Percentiles rank a stretch among this genome's conserved stretches.
phyloP scores from a whole-genome alignment of 2,797 vertebrate species.

The Pseudochromis fuscus region DNA sequence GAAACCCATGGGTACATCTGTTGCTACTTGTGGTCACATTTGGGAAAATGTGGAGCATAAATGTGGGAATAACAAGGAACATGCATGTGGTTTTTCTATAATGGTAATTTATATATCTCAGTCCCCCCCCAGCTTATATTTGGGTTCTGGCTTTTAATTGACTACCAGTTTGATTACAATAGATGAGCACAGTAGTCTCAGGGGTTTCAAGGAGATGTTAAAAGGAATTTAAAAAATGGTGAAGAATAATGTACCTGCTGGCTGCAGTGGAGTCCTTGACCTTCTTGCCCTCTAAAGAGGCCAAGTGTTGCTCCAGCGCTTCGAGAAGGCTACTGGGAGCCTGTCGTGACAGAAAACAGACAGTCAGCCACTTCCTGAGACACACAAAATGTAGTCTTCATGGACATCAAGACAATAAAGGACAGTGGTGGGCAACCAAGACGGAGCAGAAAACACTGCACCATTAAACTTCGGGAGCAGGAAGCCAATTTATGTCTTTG shows the following conservation, averaged over 20 bases:
- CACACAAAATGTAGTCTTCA: constrained; percentile 1
- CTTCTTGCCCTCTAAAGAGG: constrained; percentile 99
- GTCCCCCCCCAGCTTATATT: no score
- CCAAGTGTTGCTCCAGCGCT: constrained; percentile 99
- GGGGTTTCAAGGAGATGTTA: no score
- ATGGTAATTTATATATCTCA: no score
- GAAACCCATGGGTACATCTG: no score
- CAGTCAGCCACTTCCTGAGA: constrained; percentile 55
- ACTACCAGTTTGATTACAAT: no score
- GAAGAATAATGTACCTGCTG: constrained; percentile 89
- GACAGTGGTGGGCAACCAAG: constrained; percentile 77
- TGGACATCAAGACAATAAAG: constrained; percentile 56
- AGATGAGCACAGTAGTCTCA: no score
- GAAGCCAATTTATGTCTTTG: constrained; percentile 31
- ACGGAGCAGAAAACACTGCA: constrained; percentile 37
- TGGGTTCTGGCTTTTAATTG: no score
- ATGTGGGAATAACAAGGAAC: no score
- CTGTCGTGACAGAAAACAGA: constrained; percentile 79
- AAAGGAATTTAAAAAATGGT: constrained; percentile 4
- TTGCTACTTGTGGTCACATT: no score
- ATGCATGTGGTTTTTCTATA: no score
- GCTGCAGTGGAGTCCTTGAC: constrained; percentile 99
- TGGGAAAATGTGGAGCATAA: no score
- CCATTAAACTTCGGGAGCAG: background rate
- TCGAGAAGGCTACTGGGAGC: constrained; percentile 99